Conservation (phyloP, 1,140 invertebrate species). For the Battus philenor region DNA sequence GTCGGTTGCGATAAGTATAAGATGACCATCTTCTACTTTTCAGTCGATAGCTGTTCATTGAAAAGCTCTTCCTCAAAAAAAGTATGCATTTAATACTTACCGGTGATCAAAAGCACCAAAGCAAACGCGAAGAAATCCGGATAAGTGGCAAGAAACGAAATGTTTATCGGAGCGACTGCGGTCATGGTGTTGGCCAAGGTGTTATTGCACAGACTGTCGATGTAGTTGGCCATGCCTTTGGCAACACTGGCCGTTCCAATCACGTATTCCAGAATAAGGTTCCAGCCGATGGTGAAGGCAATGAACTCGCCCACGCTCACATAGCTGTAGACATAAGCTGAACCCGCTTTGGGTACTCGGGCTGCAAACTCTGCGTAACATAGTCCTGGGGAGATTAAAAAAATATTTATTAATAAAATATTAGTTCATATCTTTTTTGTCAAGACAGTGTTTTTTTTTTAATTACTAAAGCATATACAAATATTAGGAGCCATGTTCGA, state of each 20-base stretch:
- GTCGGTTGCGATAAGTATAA: too few relatives aligned
- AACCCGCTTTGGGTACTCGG: slow-evolving; percentile 89
- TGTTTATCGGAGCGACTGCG: slow-evolving; percentile 82
- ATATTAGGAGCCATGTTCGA: too few relatives aligned
- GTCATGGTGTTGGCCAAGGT: slow-evolving; percentile 83
- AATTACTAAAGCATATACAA: too few relatives aligned
- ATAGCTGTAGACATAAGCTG: slow-evolving; percentile 93
- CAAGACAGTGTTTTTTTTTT: too few relatives aligned
- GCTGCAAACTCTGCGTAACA: slow-evolving; percentile 93
- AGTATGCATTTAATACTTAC: slow-evolving; percentile 67
- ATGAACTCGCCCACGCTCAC: slow-evolving; percentile 88
- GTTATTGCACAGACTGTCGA: slow-evolving; percentile 88
- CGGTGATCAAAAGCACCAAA: slow-evolving; percentile 81
- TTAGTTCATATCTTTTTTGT: too few relatives aligned
- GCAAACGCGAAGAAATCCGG: slow-evolving; percentile 88
- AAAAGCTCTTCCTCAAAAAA: too few relatives aligned
- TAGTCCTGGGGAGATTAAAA: slow-evolving; percentile 79
- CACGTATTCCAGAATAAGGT: slow-evolving; percentile 92
- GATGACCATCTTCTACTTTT: too few relatives aligned
- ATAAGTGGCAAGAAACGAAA: slow-evolving; percentile 85
- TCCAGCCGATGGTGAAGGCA: slow-evolving; percentile 91
- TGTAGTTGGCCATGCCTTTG: slow-evolving; percentile 91
- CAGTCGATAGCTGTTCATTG: too few relatives aligned
- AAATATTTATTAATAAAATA: background rate
- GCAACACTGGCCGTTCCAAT: slow-evolving; percentile 91